Conservation (phyloP, 2,888 invertebrate species). For the Unio pictorum region DNA sequence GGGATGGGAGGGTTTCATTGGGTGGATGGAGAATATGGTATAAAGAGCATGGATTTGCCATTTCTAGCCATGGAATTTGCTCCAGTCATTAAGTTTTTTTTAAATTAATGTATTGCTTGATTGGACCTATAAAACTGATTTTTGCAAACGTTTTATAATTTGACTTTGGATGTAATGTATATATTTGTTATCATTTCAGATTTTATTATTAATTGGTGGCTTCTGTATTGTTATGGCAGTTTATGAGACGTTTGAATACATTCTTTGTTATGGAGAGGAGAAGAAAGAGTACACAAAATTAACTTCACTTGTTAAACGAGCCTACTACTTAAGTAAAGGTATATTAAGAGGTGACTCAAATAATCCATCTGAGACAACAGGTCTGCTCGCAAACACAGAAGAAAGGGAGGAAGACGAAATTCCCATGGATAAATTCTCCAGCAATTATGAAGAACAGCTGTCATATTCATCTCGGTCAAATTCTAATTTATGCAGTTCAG, state of each 20-base stretch:
- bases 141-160: too few relatives aligned
- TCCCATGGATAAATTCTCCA: constrained; percentile 31
- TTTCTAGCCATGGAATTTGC: too few relatives aligned
- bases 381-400: constrained; percentile 10
- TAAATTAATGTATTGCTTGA: too few relatives aligned
- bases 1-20: too few relatives aligned
- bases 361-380: constrained; percentile 12
- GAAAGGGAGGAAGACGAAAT: constrained; percentile 10
- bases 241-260: constrained; percentile 66
- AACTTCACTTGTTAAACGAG: constrained; percentile 25
- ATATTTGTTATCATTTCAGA: constrained; percentile 43
- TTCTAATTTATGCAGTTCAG: too few relatives aligned
- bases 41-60: too few relatives aligned
- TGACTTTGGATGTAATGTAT: too few relatives aligned
- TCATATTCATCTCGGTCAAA: too few relatives aligned
- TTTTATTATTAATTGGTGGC: constrained; percentile 51
- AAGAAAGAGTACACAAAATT: constrained; percentile 53
- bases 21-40: too few relatives aligned
- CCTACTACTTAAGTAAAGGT: constrained; percentile 23
- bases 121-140: too few relatives aligned
- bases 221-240: constrained; percentile 61
- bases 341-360: constrained; percentile 8
- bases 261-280: constrained; percentile 65
- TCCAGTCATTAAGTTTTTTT: too few relatives aligned
- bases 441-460: neutral